These are phyloP conservation scores for Porites lobata DNA, from an alignment of 92 coral and sea anemone species.

Conservation along the genomic window DNA sequence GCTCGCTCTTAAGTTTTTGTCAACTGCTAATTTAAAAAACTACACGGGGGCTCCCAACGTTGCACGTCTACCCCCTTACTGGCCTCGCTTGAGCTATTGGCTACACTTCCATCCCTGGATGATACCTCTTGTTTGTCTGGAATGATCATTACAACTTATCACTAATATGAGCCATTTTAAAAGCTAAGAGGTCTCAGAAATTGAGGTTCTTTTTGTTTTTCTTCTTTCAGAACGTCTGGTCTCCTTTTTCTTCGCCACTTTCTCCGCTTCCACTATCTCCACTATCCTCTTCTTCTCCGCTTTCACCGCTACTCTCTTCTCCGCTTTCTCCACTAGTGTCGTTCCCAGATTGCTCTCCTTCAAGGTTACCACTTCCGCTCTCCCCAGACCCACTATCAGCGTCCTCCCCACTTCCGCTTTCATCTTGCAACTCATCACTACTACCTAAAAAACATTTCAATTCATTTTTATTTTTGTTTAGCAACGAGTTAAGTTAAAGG, in stretches of 20 bases:
- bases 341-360: not conserved
- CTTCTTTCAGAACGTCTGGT: not conserved
- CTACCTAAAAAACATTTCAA: not conserved
- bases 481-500: not conserved
- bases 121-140: no score
- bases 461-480: not conserved
- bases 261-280: conserved; percentile 28
- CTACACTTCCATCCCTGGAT: no score
- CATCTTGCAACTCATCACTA: not conserved
- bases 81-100: no score
- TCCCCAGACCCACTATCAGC: conserved; percentile 34
- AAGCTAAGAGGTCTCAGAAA: not conserved
- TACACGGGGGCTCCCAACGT: no score
- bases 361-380: not conserved
- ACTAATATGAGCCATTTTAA: no score
- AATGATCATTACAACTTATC: no score
- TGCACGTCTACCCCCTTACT: no score
- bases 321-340: conserved; percentile 35
- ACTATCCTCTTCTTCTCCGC: conserved; percentile 18
- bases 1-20: no score
- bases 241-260: not conserved
- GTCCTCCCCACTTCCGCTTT: conserved; percentile 7
- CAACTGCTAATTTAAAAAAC: no score
- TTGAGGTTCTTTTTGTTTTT: not conserved
- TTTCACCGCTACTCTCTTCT: not conserved